These are phyloP conservation scores for Noctua fimbriata DNA, from an alignment of 2,888 invertebrate species.

Conservation along the genomic window DNA sequence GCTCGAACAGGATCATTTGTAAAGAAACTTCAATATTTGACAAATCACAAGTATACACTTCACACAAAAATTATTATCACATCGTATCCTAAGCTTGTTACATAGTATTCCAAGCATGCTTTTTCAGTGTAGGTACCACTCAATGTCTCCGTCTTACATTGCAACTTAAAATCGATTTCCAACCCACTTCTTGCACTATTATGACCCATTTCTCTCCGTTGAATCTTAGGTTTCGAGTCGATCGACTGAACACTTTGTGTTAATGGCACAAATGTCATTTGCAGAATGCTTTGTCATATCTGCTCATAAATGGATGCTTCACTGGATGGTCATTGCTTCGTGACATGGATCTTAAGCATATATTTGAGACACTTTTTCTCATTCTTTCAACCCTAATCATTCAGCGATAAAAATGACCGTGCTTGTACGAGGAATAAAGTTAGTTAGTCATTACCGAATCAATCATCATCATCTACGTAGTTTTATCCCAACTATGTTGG, in stretches of 20 bases:
- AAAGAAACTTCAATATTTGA: not conserved
- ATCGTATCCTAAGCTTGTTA: not conserved
- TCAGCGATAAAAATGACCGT: not conserved
- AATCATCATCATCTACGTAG: not conserved
- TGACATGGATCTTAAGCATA: not conserved
- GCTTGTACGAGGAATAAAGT: not conserved
- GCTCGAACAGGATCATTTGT: not conserved
- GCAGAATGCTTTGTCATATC: slow-evolving; percentile 48
- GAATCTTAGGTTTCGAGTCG: slow-evolving; percentile 52
- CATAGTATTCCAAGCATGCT: slow-evolving; percentile 15
- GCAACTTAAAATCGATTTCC: slow-evolving; percentile 57
- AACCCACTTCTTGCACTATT: slow-evolving; percentile 54
- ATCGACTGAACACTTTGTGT: slow-evolving; percentile 59
- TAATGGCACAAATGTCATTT: slow-evolving; percentile 61
- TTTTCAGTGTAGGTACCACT: not conserved
- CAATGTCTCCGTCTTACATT: slow-evolving; percentile 12
- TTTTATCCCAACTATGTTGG: not conserved
- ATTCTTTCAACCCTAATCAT: not conserved
- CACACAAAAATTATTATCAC: not conserved
- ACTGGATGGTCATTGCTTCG: slow-evolving; percentile 2
- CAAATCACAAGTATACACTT: not conserved
- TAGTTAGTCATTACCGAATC: not conserved
- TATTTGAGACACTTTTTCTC: not conserved
- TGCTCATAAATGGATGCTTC: slow-evolving; percentile 25
- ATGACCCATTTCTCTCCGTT: slow-evolving; percentile 57